Base-by-base conservation (phyloP, 2,888 invertebrate genomes). In the Hypsopygia costalis region DNA sequence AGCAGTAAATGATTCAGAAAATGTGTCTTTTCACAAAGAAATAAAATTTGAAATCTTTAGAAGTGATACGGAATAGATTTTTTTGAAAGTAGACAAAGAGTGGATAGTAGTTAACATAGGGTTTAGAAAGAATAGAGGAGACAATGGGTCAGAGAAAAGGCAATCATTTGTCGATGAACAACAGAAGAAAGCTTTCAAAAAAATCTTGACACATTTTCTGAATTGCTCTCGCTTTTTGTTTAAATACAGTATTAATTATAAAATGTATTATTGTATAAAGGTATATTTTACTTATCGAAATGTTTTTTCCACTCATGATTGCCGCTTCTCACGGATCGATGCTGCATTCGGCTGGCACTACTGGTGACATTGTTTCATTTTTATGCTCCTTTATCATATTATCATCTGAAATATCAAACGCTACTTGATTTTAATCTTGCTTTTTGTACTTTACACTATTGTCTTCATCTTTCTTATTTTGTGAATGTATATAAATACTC, bases 171-270 rank as follows among this genome's bases (percentile, higher is more conserved):
- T 81, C 78, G 87, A 90, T 86, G 75, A 81, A 80, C 39, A 27
- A 10, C 21, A 67, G 56, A 25, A 55, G 36, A 47, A 50, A 62
- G 73, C 87, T 87, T 88, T 88, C 87, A 87, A 88, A 88, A 87
- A 87, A 87, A 88, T 89, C 90, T 90, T 90, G 92, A 92, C 92
- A 92, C 92, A 92, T 92, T 92, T 92, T 92, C 92, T 92, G 92
- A 92, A 91, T 80, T 69, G 52, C 68, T 70, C 69, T 76, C 77
- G 82, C 81, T 81, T 81, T 69, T 67, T 58, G 59, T 64, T 60
- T 69, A 47, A 55, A 52, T 58, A 46, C 55, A 16, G 2, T 16
- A 4, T 16, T 16, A 4, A 16, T 16, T 16, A 3, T 57, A 60
- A 62, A 55, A 55, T 53, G 48, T 57, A 52, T 16, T 16, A 64